A percentile compares a stretch with the other conserved stretches of the same genome.
Conservation (phyloP, 2,888 invertebrate genomes). For the Coelinius sp. region DNA sequence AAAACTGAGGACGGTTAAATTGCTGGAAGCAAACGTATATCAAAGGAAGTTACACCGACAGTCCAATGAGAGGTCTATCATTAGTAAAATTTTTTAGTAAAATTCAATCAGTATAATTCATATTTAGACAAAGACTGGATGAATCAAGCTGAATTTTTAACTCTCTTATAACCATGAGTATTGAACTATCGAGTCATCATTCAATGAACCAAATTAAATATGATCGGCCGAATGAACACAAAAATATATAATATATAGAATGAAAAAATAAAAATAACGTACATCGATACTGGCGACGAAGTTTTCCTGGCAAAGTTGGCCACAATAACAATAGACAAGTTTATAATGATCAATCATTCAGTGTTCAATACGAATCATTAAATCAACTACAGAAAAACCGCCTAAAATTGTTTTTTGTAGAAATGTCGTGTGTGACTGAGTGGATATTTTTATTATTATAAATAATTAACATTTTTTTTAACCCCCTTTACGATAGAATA, state of each 20-base stretch:
- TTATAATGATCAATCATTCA: constrained; percentile 38
- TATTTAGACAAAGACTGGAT: neutral
- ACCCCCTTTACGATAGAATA: neutral
- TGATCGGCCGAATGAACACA: neutral
- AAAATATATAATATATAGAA: neutral
- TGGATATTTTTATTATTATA: constrained; percentile 46
- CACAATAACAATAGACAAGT: constrained; percentile 1
- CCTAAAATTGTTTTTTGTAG: constrained; percentile 42
- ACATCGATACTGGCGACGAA: constrained; percentile 33
- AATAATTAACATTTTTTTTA: constrained; percentile 6
- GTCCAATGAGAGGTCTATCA: neutral
- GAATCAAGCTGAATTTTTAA: neutral
- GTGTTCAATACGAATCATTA: constrained; percentile 48
- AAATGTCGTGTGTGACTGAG: constrained; percentile 45
- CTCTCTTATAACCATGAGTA: neutral
- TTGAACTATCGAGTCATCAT: neutral
- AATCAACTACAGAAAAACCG: constrained; percentile 38
- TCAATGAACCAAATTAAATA: constrained; percentile 15
- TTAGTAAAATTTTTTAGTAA: neutral
- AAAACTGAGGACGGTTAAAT: neutral
- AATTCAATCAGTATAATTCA: neutral
- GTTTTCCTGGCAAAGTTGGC: constrained; percentile 5
- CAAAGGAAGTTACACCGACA: neutral
- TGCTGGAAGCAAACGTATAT: neutral
- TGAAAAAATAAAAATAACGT: constrained; percentile 8